These are phyloP conservation scores for Thymelicus acteon DNA, from an alignment of 2,888 invertebrate species.

Conservation along the genomic window DNA sequence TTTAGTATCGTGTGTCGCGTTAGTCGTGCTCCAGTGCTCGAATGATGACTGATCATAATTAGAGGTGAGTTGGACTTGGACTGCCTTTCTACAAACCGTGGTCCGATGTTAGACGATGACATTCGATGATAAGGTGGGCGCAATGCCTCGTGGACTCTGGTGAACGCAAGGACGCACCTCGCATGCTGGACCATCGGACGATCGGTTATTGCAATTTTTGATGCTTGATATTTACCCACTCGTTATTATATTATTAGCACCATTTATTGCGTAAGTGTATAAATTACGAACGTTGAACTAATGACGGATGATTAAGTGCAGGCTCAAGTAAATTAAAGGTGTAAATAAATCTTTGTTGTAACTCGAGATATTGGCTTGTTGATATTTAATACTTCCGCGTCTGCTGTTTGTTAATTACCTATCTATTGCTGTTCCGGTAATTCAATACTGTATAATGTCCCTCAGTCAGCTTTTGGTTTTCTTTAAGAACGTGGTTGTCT, in stretches of 20 bases:
- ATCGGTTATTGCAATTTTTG: slow-evolving; percentile 40
- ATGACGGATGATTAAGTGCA: slow-evolving; percentile 8
- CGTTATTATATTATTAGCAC: slow-evolving; percentile 45
- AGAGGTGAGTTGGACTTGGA: slow-evolving; percentile 68
- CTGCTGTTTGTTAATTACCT: neutral
- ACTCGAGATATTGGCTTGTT: slow-evolving; percentile 14
- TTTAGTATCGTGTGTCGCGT: slow-evolving; percentile 47
- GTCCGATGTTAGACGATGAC: slow-evolving; percentile 69
- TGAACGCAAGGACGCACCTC: slow-evolving; percentile 78
- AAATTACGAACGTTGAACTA: slow-evolving; percentile 40
- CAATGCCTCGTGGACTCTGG: slow-evolving; percentile 63
- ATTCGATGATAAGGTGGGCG: slow-evolving; percentile 75
- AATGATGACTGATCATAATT: slow-evolving; percentile 67
- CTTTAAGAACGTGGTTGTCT: too few relatives aligned
- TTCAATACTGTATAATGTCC: neutral
- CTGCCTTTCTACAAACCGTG: slow-evolving; percentile 66
- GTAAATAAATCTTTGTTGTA: slow-evolving; percentile 31
- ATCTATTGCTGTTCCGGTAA: slow-evolving; percentile 1
- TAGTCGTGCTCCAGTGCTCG: slow-evolving; percentile 45
- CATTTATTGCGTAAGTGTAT: slow-evolving; percentile 44
- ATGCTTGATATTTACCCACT: slow-evolving; percentile 48
- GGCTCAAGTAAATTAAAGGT: slow-evolving; percentile 20
- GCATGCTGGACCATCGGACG: slow-evolving; percentile 49
- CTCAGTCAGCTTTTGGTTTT: neutral
- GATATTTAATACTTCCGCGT: slow-evolving; percentile 24